These are phyloP conservation scores for Choloepus didactylus DNA, from an alignment of 2,797 vertebrate genomes.

Conservation along the genomic window DNA sequence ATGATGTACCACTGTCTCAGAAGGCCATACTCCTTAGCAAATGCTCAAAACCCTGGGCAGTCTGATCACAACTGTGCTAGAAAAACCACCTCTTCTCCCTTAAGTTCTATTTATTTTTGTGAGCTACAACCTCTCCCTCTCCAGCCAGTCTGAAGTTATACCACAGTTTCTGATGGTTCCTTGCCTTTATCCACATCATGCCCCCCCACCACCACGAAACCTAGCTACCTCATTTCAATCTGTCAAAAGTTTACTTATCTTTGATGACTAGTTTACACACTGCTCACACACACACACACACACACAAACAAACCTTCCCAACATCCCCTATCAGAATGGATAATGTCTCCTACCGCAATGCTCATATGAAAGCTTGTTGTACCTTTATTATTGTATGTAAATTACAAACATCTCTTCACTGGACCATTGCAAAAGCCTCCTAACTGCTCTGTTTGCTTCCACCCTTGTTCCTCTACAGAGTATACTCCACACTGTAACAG, in stretches of 20 bases:
- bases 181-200: neutral
- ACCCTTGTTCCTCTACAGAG: neutral
- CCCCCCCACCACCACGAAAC: neutral
- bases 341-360: neutral
- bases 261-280: neutral
- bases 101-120: neutral
- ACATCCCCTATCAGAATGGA: neutral
- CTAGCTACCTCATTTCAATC: neutral
- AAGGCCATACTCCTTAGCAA: constrained; percentile 11
- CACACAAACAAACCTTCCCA: neutral
- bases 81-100: neutral
- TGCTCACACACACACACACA: neutral
- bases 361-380: neutral
- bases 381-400: neutral
- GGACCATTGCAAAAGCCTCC: neutral
- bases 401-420: neutral
- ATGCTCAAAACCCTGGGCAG: neutral
- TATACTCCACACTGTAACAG: neutral
- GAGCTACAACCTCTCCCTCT: neutral
- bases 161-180: too few relatives aligned
- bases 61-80: neutral
- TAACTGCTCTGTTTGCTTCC: neutral
- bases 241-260: neutral
- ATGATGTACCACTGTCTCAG: neutral
- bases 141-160: neutral